Base-by-base conservation (phyloP, 2,888 invertebrate species). In the Conistra vaccinii region DNA sequence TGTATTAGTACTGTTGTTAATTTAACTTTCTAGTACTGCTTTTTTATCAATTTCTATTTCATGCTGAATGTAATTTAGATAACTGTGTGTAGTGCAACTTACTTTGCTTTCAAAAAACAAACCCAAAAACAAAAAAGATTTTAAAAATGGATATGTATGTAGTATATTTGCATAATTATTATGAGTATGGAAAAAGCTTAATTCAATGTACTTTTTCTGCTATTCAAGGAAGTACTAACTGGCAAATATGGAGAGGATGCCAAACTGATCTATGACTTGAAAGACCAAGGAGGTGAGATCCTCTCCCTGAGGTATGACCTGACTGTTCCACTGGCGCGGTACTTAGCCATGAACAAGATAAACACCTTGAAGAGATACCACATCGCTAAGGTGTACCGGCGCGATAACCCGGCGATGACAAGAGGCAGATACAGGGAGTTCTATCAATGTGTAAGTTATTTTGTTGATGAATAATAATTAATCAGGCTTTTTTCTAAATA, bases 231-330 rank as follows among this genome's bases (percentile, higher is more conserved):
- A 94, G 99, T 99, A 6, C 96, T 99, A 69, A 99, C 99, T 32
- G 99, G 99, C 65, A 99, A 99, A 96, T 99, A 99, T 96, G 99
- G 99, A 1, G 99, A 99, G 96, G 99, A 99, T 93, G 99, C 99
- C 0, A 99, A 99, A 93, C 96, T 99, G 17, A 99, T 99, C 78
- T 99, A 99, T 94, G 99, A 99, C 94, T 96, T 99, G 62, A 99
- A 99, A 92, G 99, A 99, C 96, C 99, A 99, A 95, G 99, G 99
- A 71, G 99, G 99, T 45, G 99, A 99, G 96, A 98, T 99, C 78
- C 97, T 99, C 62, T 99, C 99, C 0, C 96, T 99, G 80, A 97
- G 99, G 81, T 99, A 99, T 94, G 99, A 99, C 94, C 96, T 99
- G 75, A 99, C 99, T 3, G 99, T 99, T 66, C 99, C 99, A 39